Evolutionary conservation across 2,113 vertebrate species (phyloP).

Genomic region (Elephantulus edwardii): DNA sequence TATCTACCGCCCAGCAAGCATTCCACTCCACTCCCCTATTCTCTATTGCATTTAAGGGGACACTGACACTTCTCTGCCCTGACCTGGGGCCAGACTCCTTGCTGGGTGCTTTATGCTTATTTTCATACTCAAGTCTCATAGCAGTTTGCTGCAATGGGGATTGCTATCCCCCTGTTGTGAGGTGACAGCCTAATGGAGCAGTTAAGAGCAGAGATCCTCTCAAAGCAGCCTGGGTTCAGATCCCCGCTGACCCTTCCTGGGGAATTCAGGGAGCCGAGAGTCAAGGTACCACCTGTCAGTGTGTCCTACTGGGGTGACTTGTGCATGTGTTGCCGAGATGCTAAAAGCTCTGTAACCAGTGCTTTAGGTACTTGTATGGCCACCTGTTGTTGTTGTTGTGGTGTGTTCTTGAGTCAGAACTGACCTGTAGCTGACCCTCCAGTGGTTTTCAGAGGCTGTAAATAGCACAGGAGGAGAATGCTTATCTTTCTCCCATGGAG

Average conservation of each 20-base stretch:
- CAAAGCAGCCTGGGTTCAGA: neutral
- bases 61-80: fast-evolving
- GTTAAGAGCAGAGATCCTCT: neutral
- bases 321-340: no score
- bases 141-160: neutral
- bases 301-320: neutral
- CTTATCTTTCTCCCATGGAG: no score
- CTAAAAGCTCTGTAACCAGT: no score
- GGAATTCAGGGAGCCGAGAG: neutral
- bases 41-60: neutral
- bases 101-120: neutral
- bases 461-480: no score
- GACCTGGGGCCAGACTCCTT: neutral
- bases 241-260: neutral
- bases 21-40: neutral
- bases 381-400: no score
- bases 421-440: no score
- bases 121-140: neutral
- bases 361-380: no score
- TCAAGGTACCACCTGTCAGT: neutral
- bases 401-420: no score
- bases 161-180: neutral
- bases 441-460: no score
- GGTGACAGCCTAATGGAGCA: neutral
- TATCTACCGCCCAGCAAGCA: fast-evolving